Conservation (phyloP, 2,888 invertebrate genomes). For the Drosophila testacea region DNA sequence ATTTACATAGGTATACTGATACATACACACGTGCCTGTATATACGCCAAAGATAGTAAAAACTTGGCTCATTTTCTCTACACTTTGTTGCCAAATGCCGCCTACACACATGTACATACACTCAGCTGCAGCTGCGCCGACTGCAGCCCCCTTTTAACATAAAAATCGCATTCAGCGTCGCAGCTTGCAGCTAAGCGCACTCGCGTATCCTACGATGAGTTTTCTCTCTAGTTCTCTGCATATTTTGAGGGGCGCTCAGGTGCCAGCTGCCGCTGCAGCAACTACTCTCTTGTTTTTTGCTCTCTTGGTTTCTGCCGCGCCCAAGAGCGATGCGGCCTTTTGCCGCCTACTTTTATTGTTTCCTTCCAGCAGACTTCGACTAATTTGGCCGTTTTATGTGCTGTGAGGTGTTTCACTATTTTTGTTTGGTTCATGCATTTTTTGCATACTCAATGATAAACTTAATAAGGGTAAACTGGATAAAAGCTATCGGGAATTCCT, state of each 20-base stretch:
- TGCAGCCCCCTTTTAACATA: conserved; percentile 77
- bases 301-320: conserved; percentile 70
- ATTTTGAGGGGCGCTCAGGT: conserved; percentile 68
- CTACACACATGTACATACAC: conserved; percentile 51
- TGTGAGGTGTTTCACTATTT: conserved; percentile 80
- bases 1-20: conserved; percentile 29
- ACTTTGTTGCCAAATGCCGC: conserved; percentile 73
- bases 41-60: conserved; percentile 65
- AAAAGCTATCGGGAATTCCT: conserved; percentile 21
- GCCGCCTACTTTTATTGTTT: conserved; percentile 11
- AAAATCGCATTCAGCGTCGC: conserved; percentile 60
- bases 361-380: conserved; percentile 26
- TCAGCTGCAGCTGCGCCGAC: conserved; percentile 58
- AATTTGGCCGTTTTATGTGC: conserved; percentile 21
- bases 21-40: conserved; percentile 20
- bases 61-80: conserved; percentile 76
- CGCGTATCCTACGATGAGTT: conserved; percentile 31
- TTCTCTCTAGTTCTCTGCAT: conserved; percentile 56
- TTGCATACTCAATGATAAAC: conserved; percentile 9
- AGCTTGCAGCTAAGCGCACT: conserved; percentile 50
- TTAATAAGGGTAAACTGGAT: neutral
- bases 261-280: conserved; percentile 46
- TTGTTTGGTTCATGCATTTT: conserved; percentile 77
- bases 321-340: conserved; percentile 56
- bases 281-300: conserved; percentile 36